Conservation (phyloP, 2,113 vertebrate genomes). For the Gorsachius goisagi region DNA sequence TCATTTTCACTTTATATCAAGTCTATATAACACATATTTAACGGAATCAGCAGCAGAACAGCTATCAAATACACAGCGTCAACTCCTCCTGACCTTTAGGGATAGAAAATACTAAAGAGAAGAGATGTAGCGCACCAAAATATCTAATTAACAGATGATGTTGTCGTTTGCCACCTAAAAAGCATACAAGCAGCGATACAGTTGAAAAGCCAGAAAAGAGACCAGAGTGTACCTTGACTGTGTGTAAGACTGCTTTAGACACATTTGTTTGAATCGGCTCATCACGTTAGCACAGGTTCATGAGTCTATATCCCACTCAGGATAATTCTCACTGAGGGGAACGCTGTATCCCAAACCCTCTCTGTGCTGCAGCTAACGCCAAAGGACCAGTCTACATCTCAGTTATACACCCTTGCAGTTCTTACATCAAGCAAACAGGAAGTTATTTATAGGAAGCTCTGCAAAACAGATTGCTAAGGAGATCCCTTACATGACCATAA, state of each 20-base stretch:
- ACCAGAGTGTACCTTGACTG: background rate
- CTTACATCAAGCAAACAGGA: background rate
- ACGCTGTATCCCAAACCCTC: background rate
- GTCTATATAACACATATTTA: background rate
- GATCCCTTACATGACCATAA: background rate
- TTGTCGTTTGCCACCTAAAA: background rate
- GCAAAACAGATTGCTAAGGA: background rate
- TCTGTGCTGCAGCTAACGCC: background rate
- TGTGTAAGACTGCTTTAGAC: background rate
- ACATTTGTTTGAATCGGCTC: background rate
- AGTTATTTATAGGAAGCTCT: background rate
- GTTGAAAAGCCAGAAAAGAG: background rate
- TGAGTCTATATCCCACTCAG: background rate
- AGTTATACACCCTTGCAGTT: background rate
- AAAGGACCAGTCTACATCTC: background rate
- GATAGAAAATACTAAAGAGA: background rate
- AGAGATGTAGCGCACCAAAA: background rate
- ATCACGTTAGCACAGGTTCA: fast-evolving
- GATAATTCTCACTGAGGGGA: background rate
- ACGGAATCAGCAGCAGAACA: background rate
- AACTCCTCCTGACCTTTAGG: background rate
- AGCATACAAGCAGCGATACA: background rate
- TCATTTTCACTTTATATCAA: background rate
- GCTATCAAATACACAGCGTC: background rate
- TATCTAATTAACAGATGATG: background rate